Evolutionary conservation across 2,888 invertebrate genomes (phyloP).

Genomic region (Andricus curvator): DNA sequence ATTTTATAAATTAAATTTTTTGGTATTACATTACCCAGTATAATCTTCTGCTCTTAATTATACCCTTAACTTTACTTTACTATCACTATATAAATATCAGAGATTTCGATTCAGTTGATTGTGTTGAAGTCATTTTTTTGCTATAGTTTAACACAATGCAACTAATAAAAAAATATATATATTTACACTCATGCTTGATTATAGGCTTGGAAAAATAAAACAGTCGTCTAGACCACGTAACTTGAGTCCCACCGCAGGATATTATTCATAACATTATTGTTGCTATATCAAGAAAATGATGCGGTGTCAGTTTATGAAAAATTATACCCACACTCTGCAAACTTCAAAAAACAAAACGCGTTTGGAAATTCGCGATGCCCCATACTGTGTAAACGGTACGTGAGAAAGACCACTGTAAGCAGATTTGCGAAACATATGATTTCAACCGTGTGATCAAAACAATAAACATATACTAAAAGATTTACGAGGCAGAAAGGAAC

Average conservation of each 20-base stretch:
- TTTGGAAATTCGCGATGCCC: slow-evolving; percentile 14
- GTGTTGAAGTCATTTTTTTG: background rate
- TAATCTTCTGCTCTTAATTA: background rate
- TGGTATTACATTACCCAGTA: background rate
- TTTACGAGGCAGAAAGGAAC: background rate
- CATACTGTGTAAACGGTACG: slow-evolving; percentile 2
- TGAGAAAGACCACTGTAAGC: slow-evolving; percentile 31
- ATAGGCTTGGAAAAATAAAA: background rate
- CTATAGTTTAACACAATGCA: background rate
- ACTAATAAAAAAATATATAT: background rate
- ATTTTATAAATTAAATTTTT: background rate
- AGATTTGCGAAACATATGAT: slow-evolving; percentile 25
- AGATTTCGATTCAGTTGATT: no score
- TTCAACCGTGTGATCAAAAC: background rate
- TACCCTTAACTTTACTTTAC: background rate
- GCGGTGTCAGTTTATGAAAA: background rate
- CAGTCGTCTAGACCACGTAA: background rate
- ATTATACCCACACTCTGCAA: background rate
- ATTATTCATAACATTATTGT: background rate
- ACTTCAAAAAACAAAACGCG: background rate
- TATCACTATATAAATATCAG: no score
- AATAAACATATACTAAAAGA: slow-evolving; percentile 18
- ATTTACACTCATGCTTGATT: background rate
- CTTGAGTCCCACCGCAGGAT: background rate
- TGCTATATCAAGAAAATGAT: background rate